Evolutionary conservation across 2,797 vertebrate genomes (phyloP).

Genomic region (Sebastes ruberrimus): DNA sequence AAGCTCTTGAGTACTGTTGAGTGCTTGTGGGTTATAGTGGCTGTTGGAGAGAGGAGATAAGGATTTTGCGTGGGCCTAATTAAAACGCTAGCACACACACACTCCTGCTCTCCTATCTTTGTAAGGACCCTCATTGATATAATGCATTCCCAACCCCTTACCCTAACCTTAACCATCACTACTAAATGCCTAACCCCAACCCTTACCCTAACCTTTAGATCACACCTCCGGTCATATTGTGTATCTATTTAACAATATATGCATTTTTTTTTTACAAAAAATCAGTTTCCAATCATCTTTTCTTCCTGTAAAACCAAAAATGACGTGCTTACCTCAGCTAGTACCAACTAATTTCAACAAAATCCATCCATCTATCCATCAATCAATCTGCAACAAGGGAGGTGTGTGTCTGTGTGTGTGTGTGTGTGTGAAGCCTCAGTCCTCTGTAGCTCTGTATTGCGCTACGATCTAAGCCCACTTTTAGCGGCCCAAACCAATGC

Average conservation of each 20-base stretch:
- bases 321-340: too few relatives aligned
- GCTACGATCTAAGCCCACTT: too few relatives aligned
- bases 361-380: too few relatives aligned
- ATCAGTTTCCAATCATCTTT: not conserved
- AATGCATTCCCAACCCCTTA: not conserved
- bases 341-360: too few relatives aligned
- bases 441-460: too few relatives aligned
- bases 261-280: not conserved
- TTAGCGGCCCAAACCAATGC: too few relatives aligned
- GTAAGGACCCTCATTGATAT: not conserved
- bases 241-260: not conserved
- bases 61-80: slow-evolving; percentile 65
- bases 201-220: not conserved
- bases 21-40: slow-evolving; percentile 55
- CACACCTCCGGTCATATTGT: not conserved
- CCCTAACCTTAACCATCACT: not conserved
- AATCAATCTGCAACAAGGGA: too few relatives aligned
- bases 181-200: not conserved
- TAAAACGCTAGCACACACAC: slow-evolving; percentile 43
- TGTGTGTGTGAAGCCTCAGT: too few relatives aligned
- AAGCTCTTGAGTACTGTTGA: slow-evolving; percentile 42
- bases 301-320: too few relatives aligned
- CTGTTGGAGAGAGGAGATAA: slow-evolving; percentile 62
- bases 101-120: not conserved
- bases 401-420: too few relatives aligned